phyloP scores from a whole-genome alignment of 2,888 invertebrate species.

The Himalopsyche japonica region DNA sequence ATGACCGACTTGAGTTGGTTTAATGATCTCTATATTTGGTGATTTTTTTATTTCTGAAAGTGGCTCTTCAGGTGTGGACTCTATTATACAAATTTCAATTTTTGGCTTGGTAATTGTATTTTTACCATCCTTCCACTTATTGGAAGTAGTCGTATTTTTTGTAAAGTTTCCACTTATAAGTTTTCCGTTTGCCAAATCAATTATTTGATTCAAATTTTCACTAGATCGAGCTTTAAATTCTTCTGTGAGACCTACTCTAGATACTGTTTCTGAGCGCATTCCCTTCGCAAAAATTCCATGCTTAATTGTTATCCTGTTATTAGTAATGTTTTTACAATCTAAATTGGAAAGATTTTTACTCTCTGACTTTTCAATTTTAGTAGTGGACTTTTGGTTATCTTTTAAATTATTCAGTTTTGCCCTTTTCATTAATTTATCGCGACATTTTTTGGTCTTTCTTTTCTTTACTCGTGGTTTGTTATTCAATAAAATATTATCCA shows the following conservation, averaged over 20 bases:
- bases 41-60: background rate
- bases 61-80: background rate
- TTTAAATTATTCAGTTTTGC: slow-evolving; percentile 38
- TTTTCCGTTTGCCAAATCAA: slow-evolving; percentile 38
- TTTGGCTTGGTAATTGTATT: background rate
- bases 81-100: background rate
- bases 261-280: slow-evolving; percentile 52
- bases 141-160: background rate
- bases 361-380: background rate
- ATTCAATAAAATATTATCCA: slow-evolving; percentile 12
- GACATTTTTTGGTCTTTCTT: slow-evolving; percentile 50
- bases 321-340: slow-evolving; percentile 46
- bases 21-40: background rate
- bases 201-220: slow-evolving; percentile 38
- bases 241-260: slow-evolving; percentile 45
- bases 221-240: slow-evolving; percentile 43
- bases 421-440: slow-evolving; percentile 52
- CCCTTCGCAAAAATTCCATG: slow-evolving; percentile 49
- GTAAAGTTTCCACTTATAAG: background rate
- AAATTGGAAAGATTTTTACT: background rate
- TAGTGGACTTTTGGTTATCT: background rate
- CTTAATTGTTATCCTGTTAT: slow-evolving; percentile 49
- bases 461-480: slow-evolving; percentile 20
- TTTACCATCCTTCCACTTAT: background rate
- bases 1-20: slow-evolving; percentile 5